Percentiles rank a stretch among this genome's conserved stretches.
Evolutionary conservation across 2,113 vertebrate genomes (phyloP).

Genomic region (Procavia capensis): DNA sequence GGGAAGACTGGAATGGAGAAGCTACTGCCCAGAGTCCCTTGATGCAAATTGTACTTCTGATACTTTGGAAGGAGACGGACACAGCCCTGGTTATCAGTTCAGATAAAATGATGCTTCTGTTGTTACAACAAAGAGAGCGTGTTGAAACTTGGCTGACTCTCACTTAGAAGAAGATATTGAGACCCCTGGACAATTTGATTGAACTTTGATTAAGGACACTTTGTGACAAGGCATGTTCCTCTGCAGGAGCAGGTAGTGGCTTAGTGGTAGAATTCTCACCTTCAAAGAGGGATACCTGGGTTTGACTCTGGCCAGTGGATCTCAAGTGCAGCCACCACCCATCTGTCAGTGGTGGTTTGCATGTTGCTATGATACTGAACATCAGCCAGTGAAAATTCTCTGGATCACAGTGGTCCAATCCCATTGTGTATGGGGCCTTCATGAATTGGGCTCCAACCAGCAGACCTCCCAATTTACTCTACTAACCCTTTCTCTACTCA

Average conservation of each 20-base stretch:
- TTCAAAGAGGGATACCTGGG: neutral
- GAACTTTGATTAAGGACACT: neutral
- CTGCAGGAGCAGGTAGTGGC: neutral
- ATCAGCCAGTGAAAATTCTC: neutral
- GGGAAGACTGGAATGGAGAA: neutral
- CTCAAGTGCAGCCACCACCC: neutral
- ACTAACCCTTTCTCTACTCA: neutral
- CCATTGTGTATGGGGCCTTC: neutral
- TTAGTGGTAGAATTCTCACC: neutral
- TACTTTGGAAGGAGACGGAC: conserved; percentile 3
- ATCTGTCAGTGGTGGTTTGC: neutral
- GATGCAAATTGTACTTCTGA: neutral
- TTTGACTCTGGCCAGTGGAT: neutral
- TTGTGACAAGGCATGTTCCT: neutral
- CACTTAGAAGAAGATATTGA: neutral
- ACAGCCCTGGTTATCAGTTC: neutral
- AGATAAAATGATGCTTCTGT: neutral
- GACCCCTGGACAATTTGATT: conserved; percentile 11
- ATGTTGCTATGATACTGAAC: neutral
- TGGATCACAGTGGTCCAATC: neutral
- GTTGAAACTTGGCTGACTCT: conserved; percentile 46
- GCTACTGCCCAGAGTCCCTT: neutral
- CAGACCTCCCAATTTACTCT: neutral
- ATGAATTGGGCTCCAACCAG: neutral
- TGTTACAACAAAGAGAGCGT: neutral